These are phyloP conservation scores for Eurois occulta DNA, from an alignment of 2,888 invertebrate species.

Conservation along the genomic window DNA sequence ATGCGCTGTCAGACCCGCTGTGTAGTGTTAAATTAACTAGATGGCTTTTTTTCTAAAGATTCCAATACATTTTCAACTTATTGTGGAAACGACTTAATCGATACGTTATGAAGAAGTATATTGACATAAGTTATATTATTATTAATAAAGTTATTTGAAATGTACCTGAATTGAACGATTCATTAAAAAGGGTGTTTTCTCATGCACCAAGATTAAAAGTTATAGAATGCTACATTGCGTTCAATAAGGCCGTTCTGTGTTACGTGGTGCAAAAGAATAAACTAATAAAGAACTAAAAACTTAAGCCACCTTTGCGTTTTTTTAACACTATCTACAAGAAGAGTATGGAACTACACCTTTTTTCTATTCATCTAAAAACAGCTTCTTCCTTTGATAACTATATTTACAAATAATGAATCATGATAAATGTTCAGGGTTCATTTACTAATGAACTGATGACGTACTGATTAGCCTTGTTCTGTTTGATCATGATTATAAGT, in stretches of 20 bases:
- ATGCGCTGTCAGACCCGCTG: neutral
- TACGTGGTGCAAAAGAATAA: neutral
- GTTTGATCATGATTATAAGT: constrained; percentile 33
- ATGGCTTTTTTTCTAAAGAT: neutral
- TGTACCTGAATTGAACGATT: neutral
- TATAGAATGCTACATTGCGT: neutral
- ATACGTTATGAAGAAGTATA: neutral
- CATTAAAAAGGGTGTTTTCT: neutral
- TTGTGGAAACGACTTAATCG: neutral
- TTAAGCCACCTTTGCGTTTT: neutral
- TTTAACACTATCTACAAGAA: neutral
- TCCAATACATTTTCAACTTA: neutral
- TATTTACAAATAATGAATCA: neutral
- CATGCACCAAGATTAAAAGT: neutral
- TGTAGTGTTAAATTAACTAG: neutral
- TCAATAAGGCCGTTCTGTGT: neutral
- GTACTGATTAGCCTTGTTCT: constrained; percentile 44
- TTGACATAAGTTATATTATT: neutral
- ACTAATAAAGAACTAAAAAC: neutral
- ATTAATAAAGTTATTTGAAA: neutral
- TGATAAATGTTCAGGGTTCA: neutral
- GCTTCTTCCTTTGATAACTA: neutral
- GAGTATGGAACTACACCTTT: neutral
- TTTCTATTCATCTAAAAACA: neutral
- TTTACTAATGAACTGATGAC: constrained; percentile 21